Evolutionary conservation across 2,113 vertebrate species (phyloP).

Genomic region (Rhinichthys klamathensis): DNA sequence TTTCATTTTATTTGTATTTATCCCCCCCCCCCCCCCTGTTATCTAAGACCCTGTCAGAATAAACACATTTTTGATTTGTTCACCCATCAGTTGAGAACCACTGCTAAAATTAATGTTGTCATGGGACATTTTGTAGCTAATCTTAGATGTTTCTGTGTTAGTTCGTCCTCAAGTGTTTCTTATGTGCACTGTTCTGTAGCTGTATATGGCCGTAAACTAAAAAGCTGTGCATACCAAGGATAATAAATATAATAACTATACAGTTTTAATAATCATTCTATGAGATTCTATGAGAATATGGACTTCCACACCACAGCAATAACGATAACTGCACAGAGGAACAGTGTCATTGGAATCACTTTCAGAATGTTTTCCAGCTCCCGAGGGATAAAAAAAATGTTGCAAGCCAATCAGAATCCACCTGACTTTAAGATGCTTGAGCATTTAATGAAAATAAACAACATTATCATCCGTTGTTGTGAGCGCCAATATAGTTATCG

Average conservation of each 20-base stretch:
- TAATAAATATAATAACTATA: background rate
- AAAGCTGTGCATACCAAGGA: background rate
- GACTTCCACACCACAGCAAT: background rate
- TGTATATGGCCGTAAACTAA: too few relatives aligned
- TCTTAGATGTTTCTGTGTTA: background rate
- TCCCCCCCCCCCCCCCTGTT: accelerated
- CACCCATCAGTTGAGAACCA: background rate
- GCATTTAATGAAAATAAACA: too few relatives aligned
- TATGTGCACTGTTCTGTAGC: background rate
- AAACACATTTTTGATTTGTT: background rate
- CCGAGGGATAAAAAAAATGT: too few relatives aligned
- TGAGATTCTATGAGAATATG: background rate
- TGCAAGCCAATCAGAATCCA: too few relatives aligned
- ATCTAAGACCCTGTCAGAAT: background rate
- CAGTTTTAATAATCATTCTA: background rate
- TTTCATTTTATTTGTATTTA: background rate
- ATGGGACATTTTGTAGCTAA: background rate
- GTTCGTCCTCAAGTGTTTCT: background rate
- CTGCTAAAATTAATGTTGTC: background rate
- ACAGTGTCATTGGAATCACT: background rate
- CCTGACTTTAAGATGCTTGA: too few relatives aligned
- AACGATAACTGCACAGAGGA: background rate
- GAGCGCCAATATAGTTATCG: too few relatives aligned
- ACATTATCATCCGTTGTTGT: too few relatives aligned
- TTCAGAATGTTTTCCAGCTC: background rate